Evolutionary conservation across 1,140 invertebrate genomes (phyloP).

Genomic region (Pseudomyrmex cubaensis): DNA sequence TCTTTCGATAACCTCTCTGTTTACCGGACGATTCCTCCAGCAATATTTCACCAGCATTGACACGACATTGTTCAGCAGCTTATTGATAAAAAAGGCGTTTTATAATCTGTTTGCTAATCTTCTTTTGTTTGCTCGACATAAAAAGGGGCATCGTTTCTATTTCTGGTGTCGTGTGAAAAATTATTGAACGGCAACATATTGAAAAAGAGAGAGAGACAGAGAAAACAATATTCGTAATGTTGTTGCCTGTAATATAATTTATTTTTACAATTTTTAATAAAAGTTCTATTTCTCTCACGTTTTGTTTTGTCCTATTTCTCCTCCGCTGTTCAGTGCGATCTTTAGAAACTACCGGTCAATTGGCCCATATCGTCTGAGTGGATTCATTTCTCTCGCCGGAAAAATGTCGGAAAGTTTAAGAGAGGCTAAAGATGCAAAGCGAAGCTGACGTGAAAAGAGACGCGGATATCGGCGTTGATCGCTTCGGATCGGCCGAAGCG

Average conservation of each 20-base stretch:
- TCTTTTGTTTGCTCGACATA: background rate
- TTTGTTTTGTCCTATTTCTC: background rate
- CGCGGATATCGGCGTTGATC: slow-evolving; percentile 47
- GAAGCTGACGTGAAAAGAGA: slow-evolving; percentile 63
- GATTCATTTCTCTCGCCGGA: slow-evolving; percentile 35
- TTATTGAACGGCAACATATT: too few species aligned
- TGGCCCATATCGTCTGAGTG: slow-evolving; percentile 32
- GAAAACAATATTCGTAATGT: background rate
- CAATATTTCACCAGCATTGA: slow-evolving; percentile 23
- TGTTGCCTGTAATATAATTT: background rate
- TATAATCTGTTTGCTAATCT: background rate
- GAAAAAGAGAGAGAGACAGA: too few species aligned
- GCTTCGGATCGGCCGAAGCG: slow-evolving; percentile 18
- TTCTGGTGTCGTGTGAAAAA: background rate
- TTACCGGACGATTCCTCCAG: background rate
- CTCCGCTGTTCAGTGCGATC: background rate
- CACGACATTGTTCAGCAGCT: background rate
- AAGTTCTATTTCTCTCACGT: slow-evolving; percentile 6
- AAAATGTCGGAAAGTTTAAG: slow-evolving; percentile 56
- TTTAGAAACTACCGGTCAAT: slow-evolving; percentile 3
- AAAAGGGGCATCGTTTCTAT: background rate
- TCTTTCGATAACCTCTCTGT: slow-evolving; percentile 17
- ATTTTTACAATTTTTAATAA: background rate
- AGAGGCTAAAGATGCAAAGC: slow-evolving; percentile 41
- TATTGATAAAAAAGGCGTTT: background rate